Percentiles rank a stretch among this genome's conserved stretches.
Evolutionary conservation across 1,140 invertebrate genomes (phyloP).

Genomic region (Aricia agestis): DNA sequence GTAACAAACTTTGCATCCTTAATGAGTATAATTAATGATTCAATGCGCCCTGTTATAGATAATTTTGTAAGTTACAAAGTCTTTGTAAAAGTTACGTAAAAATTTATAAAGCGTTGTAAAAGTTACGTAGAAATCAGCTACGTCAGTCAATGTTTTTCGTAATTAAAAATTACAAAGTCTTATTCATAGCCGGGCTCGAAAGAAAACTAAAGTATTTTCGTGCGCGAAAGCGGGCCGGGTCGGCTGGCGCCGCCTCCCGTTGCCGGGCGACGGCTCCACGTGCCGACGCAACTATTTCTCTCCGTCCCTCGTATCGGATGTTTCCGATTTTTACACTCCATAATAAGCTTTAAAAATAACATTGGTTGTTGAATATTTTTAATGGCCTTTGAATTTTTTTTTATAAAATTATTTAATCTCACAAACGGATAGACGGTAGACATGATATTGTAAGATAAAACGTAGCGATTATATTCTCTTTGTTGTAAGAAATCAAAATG

Average conservation of each 20-base stretch:
- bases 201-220: background rate
- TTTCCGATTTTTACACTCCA: background rate
- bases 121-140: no score
- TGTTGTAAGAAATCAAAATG: no score
- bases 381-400: no score
- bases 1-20: background rate
- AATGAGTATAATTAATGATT: background rate
- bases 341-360: no score
- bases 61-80: background rate
- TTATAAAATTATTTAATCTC: no score
- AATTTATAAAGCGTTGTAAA: no score
- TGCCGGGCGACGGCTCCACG: constrained; percentile 11
- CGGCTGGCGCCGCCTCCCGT: constrained; percentile 9
- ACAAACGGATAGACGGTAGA: no score
- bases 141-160: no score
- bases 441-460: no score
- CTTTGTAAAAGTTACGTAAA: no score
- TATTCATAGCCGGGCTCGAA: background rate
- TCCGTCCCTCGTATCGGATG: background rate
- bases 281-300: constrained; percentile 8
- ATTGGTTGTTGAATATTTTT: no score
- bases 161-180: background rate
- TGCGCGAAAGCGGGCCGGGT: background rate
- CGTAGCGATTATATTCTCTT: no score
- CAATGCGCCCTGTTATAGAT: background rate